Evolutionary conservation across 2,797 vertebrate species (phyloP).

Genomic region (Oreochromis grahami): DNA sequence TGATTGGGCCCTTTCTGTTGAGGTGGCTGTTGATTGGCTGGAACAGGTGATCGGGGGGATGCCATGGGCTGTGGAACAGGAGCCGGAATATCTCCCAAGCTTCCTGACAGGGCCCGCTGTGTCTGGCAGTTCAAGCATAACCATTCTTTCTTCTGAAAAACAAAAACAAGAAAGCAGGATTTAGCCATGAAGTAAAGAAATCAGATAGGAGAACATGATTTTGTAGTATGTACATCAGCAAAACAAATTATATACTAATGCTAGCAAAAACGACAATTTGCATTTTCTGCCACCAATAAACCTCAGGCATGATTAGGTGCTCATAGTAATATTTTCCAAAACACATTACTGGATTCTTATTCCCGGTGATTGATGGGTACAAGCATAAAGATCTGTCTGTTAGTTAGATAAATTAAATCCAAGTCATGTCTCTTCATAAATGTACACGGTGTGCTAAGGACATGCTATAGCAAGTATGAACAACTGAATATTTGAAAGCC

Average conservation of each 20-base stretch:
- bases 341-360: not conserved
- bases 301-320: not conserved
- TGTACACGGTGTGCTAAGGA: slow-evolving; percentile 15
- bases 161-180: slow-evolving; percentile 31
- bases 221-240: not conserved
- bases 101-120: slow-evolving; percentile 92
- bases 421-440: slow-evolving; percentile 6
- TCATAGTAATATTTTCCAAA: not conserved
- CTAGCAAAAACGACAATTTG: not conserved
- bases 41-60: slow-evolving; percentile 76
- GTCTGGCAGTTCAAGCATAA: slow-evolving; percentile 99
- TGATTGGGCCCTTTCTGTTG: slow-evolving; percentile 73
- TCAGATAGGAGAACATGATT: not conserved
- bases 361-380: not conserved
- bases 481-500: slow-evolving; percentile 46
- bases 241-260: not conserved
- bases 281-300: not conserved
- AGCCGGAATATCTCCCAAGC: slow-evolving; percentile 84
- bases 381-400: not conserved
- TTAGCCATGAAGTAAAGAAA: not conserved
- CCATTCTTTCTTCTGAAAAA: slow-evolving; percentile 97
- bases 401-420: not conserved
- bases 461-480: slow-evolving; percentile 10
- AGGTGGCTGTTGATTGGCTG: slow-evolving; percentile 72
- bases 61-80: slow-evolving; percentile 74